Percentiles rank a stretch among this genome's conserved stretches.
Evolutionary conservation across 2,888 invertebrate genomes (phyloP).

Genomic region (Nezara viridula): DNA sequence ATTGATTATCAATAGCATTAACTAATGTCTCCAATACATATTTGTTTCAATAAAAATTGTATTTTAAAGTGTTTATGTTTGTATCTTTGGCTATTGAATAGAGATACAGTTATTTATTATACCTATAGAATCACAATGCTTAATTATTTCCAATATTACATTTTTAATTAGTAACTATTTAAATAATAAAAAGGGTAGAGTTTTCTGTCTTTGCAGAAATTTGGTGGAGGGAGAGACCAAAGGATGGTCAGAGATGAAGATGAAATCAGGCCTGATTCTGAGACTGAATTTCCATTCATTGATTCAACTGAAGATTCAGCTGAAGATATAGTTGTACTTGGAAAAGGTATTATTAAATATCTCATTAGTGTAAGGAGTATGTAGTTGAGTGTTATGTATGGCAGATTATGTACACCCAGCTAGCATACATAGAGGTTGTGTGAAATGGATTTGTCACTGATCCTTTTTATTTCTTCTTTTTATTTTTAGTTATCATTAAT

Average conservation of each 20-base stretch:
- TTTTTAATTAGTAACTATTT: slow-evolving; percentile 43
- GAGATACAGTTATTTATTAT: neutral
- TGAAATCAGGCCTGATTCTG: slow-evolving; percentile 54
- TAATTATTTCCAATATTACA: neutral
- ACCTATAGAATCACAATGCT: neutral
- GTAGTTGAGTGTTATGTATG: too few species aligned
- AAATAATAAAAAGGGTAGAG: slow-evolving; percentile 76
- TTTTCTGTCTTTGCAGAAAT: slow-evolving; percentile 86
- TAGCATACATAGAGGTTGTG: too few species aligned
- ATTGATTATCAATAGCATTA: neutral
- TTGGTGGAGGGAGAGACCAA: slow-evolving; percentile 80
- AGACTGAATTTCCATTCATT: slow-evolving; percentile 67
- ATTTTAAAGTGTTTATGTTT: neutral
- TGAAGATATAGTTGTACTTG: slow-evolving; percentile 64
- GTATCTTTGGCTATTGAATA: neutral
- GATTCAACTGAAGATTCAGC: slow-evolving; percentile 66
- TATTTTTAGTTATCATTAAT: too few species aligned
- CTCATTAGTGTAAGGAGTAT: too few species aligned
- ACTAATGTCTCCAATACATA: neutral
- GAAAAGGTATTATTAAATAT: slow-evolving; percentile 55
- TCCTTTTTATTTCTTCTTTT: too few species aligned
- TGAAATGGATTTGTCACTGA: too few species aligned
- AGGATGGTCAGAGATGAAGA: slow-evolving; percentile 71
- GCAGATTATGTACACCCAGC: too few species aligned
- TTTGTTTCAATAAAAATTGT: neutral